Base-by-base conservation (phyloP, 2,797 vertebrate genomes). In the Syncerus caffer region DNA sequence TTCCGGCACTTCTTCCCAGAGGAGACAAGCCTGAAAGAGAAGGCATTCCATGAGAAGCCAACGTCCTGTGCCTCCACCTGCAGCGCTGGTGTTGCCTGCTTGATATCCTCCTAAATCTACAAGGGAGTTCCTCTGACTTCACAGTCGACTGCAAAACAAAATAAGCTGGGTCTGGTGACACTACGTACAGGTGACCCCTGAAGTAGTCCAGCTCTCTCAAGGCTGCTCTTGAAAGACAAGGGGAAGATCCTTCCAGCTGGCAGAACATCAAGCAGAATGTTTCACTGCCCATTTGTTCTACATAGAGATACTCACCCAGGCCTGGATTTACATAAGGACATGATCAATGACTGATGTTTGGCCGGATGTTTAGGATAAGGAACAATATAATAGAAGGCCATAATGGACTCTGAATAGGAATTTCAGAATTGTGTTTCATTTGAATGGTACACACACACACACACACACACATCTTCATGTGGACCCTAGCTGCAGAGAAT, bases 381-480 rank as follows among this genome's bases (percentile, higher is more conserved):
- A 90, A 76, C 13, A 64, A 89, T 62, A 38, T 27, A 55, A 57
- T 15, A 50, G 5, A 84, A 84, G 6, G 12, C 34, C 79, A 53
- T 21, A 62, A 83, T 78, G 9, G 64, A 15, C 71, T 92, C 29
- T 31, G 27, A 83, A 76, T 53, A 87, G 3, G 10, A 23, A 34
- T 86, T 92, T 95, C 38, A 82, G 15, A 90, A 55, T 9, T 84
- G 7, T 38, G 7, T 76, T 89, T 85, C 7, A 50, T 29, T 95
- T 93, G 2, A 74, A 82, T 60, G 23, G 31, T 42, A 31, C 14
- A 29, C 25, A 29, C 13, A 60, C 9, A n/a, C 29, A n/a, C 60
- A 62, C 29, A 62, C 7, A n/a, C 9, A 34, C 64, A 34, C 17
- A 11, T 1, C 19, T 71, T 4, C 29, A 47, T 19, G 25, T 0